Evolutionary conservation across 2,888 invertebrate genomes (phyloP).

Genomic region (Leptopilina myrica): DNA sequence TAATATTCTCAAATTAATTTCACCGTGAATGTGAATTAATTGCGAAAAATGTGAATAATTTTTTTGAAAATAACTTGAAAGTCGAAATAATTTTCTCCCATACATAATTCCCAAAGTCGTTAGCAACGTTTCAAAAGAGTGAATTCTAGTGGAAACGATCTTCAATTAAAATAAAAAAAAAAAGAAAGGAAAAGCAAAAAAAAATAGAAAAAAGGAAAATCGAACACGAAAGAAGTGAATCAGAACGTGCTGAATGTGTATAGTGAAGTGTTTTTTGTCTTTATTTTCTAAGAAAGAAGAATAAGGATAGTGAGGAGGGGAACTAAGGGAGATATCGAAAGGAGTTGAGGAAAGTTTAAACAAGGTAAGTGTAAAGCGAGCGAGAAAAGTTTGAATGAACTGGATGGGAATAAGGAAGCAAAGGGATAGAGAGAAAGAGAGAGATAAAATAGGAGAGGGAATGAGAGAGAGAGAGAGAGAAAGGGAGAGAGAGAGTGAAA

Average conservation of each 20-base stretch:
- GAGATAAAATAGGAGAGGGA: too few relatives aligned
- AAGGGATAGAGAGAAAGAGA: too few relatives aligned
- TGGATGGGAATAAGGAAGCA: slow-evolving; percentile 11
- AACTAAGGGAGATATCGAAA: slow-evolving; percentile 24
- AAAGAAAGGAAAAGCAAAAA: not conserved
- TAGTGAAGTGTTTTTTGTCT: not conserved
- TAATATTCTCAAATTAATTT: too few relatives aligned
- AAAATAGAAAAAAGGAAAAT: not conserved
- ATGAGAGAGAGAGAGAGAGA: too few relatives aligned
- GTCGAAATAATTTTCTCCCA: too few relatives aligned
- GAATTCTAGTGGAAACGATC: not conserved
- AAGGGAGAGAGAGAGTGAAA: too few relatives aligned
- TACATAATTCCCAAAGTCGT: not conserved
- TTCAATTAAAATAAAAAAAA: not conserved
- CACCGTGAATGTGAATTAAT: too few relatives aligned
- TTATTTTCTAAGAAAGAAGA: not conserved
- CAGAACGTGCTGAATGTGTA: not conserved
- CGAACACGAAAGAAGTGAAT: not conserved
- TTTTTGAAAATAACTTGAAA: too few relatives aligned
- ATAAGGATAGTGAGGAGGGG: not conserved
- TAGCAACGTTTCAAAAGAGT: not conserved
- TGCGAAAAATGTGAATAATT: too few relatives aligned
- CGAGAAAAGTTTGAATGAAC: slow-evolving; percentile 38
- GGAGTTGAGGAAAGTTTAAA: slow-evolving; percentile 27
- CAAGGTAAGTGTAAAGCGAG: slow-evolving; percentile 32